Evolutionary conservation across 2,888 invertebrate genomes (phyloP).

Genomic region (Cephus rjabovi): DNA sequence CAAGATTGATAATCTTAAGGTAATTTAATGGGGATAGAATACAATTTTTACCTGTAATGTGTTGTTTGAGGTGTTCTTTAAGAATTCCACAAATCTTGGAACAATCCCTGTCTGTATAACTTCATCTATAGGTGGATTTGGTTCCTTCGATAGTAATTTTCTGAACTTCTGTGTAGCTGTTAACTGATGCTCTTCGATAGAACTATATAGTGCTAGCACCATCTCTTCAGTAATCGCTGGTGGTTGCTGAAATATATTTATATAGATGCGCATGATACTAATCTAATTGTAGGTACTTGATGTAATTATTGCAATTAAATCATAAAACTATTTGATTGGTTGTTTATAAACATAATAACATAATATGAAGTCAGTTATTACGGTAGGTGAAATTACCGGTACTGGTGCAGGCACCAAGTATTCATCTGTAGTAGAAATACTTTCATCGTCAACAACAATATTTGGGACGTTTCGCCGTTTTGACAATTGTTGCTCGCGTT

Average conservation of each 20-base stretch:
- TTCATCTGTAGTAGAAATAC: slow-evolving; percentile 47
- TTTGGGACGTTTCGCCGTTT: slow-evolving; percentile 87
- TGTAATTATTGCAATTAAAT: slow-evolving; percentile 9
- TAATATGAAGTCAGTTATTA: neutral
- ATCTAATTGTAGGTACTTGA: neutral
- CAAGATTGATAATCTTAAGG: neutral
- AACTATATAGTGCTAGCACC: slow-evolving; percentile 85
- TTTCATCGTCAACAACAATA: slow-evolving; percentile 56
- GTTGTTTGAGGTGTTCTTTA: slow-evolving; percentile 84
- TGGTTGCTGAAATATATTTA: slow-evolving; percentile 64
- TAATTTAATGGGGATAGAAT: neutral
- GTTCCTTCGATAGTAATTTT: slow-evolving; percentile 92
- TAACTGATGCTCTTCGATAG: slow-evolving; percentile 82
- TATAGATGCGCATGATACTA: neutral
- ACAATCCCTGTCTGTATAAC: slow-evolving; percentile 95
- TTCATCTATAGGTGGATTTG: slow-evolving; percentile 97
- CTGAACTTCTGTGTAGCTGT: slow-evolving; percentile 92
- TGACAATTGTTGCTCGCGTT: slow-evolving; percentile 93
- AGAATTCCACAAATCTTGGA: slow-evolving; percentile 92
- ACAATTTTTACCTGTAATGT: slow-evolving; percentile 82
- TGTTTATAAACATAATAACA: neutral
- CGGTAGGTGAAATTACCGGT: slow-evolving; percentile 32
- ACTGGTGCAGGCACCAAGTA: slow-evolving; percentile 45
- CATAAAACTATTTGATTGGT: neutral
- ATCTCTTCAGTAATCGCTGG: slow-evolving; percentile 81